A percentile compares a stretch with the other conserved stretches of the same genome.
phyloP scores from a whole-genome alignment of 2,888 invertebrate species.

The Hoplodrina ambigua region DNA sequence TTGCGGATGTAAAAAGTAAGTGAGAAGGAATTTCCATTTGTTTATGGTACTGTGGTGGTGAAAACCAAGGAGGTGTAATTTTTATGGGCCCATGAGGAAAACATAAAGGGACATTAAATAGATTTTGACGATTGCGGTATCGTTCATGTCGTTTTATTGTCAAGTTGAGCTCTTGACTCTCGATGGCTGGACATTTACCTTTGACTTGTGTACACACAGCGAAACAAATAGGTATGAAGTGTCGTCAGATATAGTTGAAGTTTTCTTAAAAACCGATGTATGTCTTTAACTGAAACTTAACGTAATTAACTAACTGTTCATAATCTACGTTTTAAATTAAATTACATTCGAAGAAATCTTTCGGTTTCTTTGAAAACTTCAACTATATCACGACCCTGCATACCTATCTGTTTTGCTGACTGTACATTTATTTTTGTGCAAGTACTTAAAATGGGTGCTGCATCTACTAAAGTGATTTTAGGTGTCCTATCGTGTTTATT shows the following conservation, averaged over 20 bases:
- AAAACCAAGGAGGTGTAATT: constrained; percentile 46
- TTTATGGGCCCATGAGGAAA: constrained; percentile 55
- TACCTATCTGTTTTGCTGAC: too few species aligned
- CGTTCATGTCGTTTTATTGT: constrained; percentile 46
- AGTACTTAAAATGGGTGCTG: neutral
- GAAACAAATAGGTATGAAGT: too few species aligned
- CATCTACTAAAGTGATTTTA: too few species aligned
- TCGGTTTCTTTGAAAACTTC: too few species aligned
- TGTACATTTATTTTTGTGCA: constrained; percentile 28
- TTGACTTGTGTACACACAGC: constrained; percentile 10
- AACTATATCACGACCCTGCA: too few species aligned
- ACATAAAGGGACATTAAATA: constrained; percentile 46
- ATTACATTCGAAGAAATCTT: too few species aligned
- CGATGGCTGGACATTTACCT: constrained; percentile 3
- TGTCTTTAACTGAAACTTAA: too few species aligned
- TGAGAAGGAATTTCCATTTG: constrained; percentile 50
- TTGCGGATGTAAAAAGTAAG: constrained; percentile 49
- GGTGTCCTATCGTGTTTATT: neutral
- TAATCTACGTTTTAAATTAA: too few species aligned
- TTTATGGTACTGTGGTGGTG: constrained; percentile 42
- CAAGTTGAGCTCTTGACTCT: constrained; percentile 24
- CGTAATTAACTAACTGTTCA: too few species aligned
- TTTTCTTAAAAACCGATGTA: too few species aligned
- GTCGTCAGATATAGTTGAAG: too few species aligned
- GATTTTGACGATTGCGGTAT: constrained; percentile 56